Conservation (phyloP, 2,888 invertebrate genomes). For the Agrotis segetum region DNA sequence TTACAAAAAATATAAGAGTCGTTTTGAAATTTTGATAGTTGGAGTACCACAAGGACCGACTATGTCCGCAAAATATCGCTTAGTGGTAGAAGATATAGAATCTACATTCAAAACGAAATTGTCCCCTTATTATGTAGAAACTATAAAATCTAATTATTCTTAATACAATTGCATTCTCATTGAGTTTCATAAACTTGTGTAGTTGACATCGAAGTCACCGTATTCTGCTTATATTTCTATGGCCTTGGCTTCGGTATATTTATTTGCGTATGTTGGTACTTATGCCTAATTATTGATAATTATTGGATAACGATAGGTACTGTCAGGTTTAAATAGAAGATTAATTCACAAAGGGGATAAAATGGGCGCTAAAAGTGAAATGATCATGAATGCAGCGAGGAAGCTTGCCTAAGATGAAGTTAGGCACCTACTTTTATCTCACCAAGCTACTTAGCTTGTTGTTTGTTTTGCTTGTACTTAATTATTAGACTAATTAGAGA, state of each 20-base stretch:
- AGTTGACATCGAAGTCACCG: conserved; percentile 12
- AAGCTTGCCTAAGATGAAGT: neutral
- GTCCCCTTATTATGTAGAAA: conserved; percentile 10
- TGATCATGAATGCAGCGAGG: neutral
- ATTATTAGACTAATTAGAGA: too few species aligned
- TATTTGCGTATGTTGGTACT: conserved; percentile 6
- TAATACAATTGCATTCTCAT: conserved; percentile 16
- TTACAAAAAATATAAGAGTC: conserved; percentile 2
- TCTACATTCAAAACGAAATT: too few species aligned
- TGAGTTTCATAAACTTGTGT: neutral
- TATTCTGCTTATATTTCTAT: conserved; percentile 14
- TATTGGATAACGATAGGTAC: conserved; percentile 9
- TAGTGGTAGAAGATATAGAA: too few species aligned
- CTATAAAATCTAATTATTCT: too few species aligned
- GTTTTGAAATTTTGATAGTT: conserved; percentile 8
- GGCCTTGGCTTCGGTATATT: conserved; percentile 44
- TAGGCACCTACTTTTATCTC: neutral
- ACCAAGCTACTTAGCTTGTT: too few species aligned
- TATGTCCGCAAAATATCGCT: neutral
- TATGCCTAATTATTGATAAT: conserved; percentile 22
- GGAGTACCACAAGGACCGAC: neutral
- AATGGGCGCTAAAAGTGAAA: neutral
- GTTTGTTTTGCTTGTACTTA: too few species aligned
- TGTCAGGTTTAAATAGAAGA: conserved; percentile 1
- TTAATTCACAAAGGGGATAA: neutral